phyloP scores from a whole-genome alignment of 2,888 invertebrate species.

The Morpho achilles region DNA sequence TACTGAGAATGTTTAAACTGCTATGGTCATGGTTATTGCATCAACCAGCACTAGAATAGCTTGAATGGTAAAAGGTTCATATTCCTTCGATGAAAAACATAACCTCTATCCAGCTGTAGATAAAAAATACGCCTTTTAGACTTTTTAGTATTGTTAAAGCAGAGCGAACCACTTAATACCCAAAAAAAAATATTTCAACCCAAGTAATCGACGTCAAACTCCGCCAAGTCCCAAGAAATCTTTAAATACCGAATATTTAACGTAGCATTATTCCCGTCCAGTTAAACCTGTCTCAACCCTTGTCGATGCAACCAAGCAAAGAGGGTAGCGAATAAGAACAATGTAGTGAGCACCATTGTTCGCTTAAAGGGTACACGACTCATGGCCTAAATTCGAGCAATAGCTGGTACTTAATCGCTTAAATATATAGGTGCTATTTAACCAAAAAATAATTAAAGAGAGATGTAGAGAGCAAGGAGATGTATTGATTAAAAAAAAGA shows the following conservation, averaged over 20 bases:
- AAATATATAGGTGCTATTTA: background rate
- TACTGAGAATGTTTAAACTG: too few species aligned
- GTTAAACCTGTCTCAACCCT: conserved; percentile 19
- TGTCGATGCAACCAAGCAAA: conserved; percentile 14
- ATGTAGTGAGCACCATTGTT: conserved; percentile 23
- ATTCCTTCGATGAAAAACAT: too few species aligned
- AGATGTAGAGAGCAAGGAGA: too few species aligned
- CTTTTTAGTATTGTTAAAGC: too few species aligned
- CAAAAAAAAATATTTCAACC: background rate
- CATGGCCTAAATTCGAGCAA: conserved; percentile 18
- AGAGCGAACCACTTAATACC: too few species aligned
- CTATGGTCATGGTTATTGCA: too few species aligned
- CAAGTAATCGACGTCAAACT: background rate
- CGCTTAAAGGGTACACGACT: conserved; percentile 5
- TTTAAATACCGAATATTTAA: conserved; percentile 12
- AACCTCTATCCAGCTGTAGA: too few species aligned
- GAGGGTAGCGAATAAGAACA: conserved; percentile 18
- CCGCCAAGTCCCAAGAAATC: conserved; percentile 4
- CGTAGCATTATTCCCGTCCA: conserved; percentile 6
- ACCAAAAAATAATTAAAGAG: too few species aligned
- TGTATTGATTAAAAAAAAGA: too few species aligned
- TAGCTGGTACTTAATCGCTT: background rate
- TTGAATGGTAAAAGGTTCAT: too few species aligned
- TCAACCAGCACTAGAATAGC: too few species aligned
- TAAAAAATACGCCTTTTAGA: too few species aligned